Percentiles rank a stretch among this genome's conserved stretches.
Conservation (phyloP, 1,140 invertebrate species). For the Cotesia chilonis region DNA sequence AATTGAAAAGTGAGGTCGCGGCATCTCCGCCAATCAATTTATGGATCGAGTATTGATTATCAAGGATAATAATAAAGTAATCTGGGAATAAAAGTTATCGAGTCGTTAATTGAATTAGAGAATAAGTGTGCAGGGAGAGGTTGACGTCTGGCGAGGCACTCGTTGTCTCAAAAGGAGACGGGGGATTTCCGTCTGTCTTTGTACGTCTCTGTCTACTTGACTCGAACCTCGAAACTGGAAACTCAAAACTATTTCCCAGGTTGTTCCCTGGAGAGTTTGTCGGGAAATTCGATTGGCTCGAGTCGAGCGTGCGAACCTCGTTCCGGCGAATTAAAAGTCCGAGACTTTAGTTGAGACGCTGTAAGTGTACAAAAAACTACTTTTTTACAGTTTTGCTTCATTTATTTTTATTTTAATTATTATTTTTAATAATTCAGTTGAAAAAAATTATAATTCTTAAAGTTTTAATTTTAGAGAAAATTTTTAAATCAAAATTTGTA, state of each 20-base stretch:
- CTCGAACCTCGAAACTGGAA: no score
- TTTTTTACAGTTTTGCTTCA: no score
- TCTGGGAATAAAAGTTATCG: background rate
- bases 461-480: no score
- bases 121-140: constrained; percentile 2
- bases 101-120: constrained; percentile 15
- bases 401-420: no score
- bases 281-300: constrained; percentile 13
- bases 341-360: background rate
- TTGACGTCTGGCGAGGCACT: constrained; percentile 7
- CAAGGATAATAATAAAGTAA: background rate
- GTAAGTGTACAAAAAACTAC: background rate
- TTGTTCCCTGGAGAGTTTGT: constrained; percentile 16
- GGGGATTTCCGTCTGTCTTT: background rate
- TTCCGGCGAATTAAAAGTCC: constrained; percentile 16
- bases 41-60: background rate
- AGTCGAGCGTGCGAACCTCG: constrained; percentile 18
- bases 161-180: background rate
- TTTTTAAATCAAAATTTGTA: no score
- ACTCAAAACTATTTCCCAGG: no score
- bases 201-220: background rate
- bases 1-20: no score
- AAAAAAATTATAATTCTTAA: no score
- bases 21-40: background rate
- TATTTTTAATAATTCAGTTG: no score